These are phyloP conservation scores for Gobionotothen gibberifrons DNA, from an alignment of 2,797 vertebrate species.

Conservation along the genomic window DNA sequence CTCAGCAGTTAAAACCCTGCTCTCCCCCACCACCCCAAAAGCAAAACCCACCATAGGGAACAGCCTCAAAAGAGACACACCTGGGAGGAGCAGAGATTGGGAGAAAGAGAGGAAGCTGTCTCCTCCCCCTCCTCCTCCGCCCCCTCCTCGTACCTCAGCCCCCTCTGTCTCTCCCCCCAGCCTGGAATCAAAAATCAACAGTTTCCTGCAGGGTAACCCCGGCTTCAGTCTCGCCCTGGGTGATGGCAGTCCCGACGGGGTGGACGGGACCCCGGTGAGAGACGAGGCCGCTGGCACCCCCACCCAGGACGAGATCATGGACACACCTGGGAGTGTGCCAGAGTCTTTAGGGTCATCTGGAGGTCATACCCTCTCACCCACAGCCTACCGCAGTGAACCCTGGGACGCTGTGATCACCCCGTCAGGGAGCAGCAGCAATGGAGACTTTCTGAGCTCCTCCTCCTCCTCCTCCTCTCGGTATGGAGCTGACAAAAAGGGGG, in stretches of 20 bases:
- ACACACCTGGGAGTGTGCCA: slow-evolving; percentile 86
- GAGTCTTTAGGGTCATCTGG: slow-evolving; percentile 83
- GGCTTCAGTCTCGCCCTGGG: slow-evolving; percentile 92
- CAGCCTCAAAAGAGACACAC: slow-evolving; percentile 73
- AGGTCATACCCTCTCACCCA: slow-evolving; percentile 84
- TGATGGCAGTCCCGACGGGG: slow-evolving; percentile 87
- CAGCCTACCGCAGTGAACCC: slow-evolving; percentile 89
- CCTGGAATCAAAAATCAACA: slow-evolving; percentile 98
- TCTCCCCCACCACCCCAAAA: slow-evolving; percentile 83
- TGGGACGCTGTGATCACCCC: slow-evolving; percentile 90
- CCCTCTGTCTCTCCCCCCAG: slow-evolving; percentile 84
- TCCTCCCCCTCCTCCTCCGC: slow-evolving; percentile 65
- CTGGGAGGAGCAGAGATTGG: slow-evolving; percentile 70
- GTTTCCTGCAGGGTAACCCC: slow-evolving; percentile 97
- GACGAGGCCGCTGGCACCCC: slow-evolving; percentile 95
- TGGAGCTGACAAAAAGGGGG: slow-evolving; percentile 83
- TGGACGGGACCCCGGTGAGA: slow-evolving; percentile 94
- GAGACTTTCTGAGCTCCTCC: slow-evolving; percentile 67
- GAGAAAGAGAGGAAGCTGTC: slow-evolving; percentile 71
- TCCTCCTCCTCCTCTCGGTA: slow-evolving; percentile 77
- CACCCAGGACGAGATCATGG: slow-evolving; percentile 99
- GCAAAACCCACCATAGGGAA: slow-evolving; percentile 64
- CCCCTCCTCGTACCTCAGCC: slow-evolving; percentile 54
- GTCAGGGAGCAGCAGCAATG: slow-evolving; percentile 71
- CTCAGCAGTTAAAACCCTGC: slow-evolving; percentile 81